Percentiles rank a stretch among this genome's conserved stretches.
Evolutionary conservation across 2,888 invertebrate genomes (phyloP).

Genomic region (Agrotis clavis): DNA sequence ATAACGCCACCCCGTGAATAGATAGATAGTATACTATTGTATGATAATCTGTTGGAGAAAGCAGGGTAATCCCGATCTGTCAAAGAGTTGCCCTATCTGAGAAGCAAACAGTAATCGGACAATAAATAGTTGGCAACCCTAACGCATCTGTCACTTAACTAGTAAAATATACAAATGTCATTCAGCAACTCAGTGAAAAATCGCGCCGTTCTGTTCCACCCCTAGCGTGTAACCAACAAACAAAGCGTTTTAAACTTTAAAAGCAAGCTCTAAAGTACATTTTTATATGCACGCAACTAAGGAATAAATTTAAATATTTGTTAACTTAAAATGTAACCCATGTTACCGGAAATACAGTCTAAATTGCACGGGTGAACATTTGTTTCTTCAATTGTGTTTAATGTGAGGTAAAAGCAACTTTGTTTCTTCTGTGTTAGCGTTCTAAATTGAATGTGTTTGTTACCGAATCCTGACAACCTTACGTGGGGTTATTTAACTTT

Average conservation of each 20-base stretch:
- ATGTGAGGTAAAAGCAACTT: conserved; percentile 70
- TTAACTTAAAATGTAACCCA: conserved; percentile 91
- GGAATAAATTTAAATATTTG: conserved; percentile 91
- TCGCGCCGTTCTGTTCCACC: conserved; percentile 83
- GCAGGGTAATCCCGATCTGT: conserved; percentile 86
- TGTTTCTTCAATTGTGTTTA: conserved; percentile 82
- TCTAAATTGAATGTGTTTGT: conserved; percentile 64
- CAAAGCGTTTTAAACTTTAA: conserved; percentile 63
- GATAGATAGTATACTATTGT: conserved; percentile 63
- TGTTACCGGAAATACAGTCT: conserved; percentile 91
- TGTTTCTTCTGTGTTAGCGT: conserved; percentile 71
- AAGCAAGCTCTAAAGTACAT: conserved; percentile 72
- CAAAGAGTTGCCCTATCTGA: conserved; percentile 82
- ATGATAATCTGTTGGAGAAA: conserved; percentile 76
- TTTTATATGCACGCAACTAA: conserved; percentile 71
- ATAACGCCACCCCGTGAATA: conserved; percentile 67
- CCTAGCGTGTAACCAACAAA: conserved; percentile 72
- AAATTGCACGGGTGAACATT: conserved; percentile 89
- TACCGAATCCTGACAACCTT: conserved; percentile 69
- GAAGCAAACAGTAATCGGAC: conserved; percentile 88
- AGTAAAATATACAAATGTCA: conserved; percentile 91
- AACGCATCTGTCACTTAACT: conserved; percentile 90
- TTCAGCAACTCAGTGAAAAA: conserved; percentile 88
- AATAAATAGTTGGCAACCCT: conserved; percentile 90
- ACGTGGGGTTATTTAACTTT: conserved; percentile 89